Evolutionary conservation across 2,888 invertebrate genomes (phyloP).

Genomic region (Tricholauxania praeusta): DNA sequence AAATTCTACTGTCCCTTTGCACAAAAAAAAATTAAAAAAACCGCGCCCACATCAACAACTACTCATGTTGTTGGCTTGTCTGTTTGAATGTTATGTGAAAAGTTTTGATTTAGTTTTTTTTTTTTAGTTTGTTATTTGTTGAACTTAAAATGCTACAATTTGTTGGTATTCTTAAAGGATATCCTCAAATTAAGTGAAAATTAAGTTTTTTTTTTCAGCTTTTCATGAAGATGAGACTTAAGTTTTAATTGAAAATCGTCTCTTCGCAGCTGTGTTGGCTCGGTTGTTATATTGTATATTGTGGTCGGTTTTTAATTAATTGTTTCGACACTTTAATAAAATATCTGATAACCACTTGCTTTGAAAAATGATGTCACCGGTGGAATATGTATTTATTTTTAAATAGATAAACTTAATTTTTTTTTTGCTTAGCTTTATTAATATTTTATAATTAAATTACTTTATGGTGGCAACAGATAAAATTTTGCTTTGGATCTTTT

Average conservation of each 20-base stretch:
- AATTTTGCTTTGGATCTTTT: too few relatives aligned
- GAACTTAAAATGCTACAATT: not conserved
- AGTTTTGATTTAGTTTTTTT: conserved; percentile 58
- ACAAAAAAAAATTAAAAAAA: not conserved
- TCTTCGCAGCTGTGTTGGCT: conserved; percentile 33
- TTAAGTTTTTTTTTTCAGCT: conserved; percentile 13
- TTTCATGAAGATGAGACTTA: conserved; percentile 9
- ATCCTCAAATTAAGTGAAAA: conserved; percentile 28
- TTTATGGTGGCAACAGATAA: too few relatives aligned
- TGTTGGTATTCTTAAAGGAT: not conserved
- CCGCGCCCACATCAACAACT: conserved; percentile 1
- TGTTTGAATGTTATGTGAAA: conserved; percentile 58
- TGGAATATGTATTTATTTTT: too few relatives aligned
- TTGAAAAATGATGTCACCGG: too few relatives aligned
- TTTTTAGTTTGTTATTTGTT: not conserved
- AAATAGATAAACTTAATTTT: too few relatives aligned
- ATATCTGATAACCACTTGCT: not conserved
- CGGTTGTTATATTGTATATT: too few relatives aligned
- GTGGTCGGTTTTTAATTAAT: too few relatives aligned
- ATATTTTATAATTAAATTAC: too few relatives aligned
- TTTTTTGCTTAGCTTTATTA: too few relatives aligned
- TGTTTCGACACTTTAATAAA: too few relatives aligned
- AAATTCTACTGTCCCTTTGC: too few relatives aligned
- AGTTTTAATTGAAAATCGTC: conserved; percentile 37
- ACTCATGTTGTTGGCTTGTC: not conserved